phyloP scores from a whole-genome alignment of 2,113 vertebrate genomes.

The Oostethus manadensis region DNA sequence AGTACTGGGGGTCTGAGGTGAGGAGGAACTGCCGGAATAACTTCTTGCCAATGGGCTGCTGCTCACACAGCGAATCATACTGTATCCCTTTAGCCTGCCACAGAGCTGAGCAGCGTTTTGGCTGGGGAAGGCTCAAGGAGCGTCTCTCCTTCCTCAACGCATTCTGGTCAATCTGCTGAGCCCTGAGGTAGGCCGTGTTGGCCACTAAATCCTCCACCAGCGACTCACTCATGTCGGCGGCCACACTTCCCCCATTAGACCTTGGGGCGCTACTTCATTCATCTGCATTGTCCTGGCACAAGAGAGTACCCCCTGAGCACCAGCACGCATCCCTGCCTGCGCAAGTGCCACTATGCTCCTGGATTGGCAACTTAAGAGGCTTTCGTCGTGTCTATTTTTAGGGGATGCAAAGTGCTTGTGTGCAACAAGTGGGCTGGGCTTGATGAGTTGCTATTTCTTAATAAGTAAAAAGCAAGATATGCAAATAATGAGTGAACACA shows the following conservation, averaged over 20 bases:
- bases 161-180: constrained; percentile 69
- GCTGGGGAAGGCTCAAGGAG: constrained; percentile 72
- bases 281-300: constrained; percentile 10
- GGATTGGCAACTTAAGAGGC: constrained; percentile 69
- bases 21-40: constrained; percentile 80
- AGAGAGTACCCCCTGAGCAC: constrained; percentile 10
- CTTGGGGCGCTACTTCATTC: background rate
- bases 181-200: constrained; percentile 86
- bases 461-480: no score
- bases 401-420: constrained; percentile 30
- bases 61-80: constrained; percentile 81
- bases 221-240: constrained; percentile 77
- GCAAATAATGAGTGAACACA: no score
- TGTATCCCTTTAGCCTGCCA: constrained; percentile 39
- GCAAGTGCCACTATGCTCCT: constrained; percentile 17
- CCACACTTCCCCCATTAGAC: constrained; percentile 1
- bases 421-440: background rate
- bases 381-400: constrained; percentile 61
- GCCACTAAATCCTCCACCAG: constrained; percentile 83
- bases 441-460: no score
- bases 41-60: constrained; percentile 83
- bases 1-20: constrained; percentile 61
- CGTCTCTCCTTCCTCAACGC: constrained; percentile 75
- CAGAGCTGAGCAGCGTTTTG: constrained; percentile 54
- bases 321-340: constrained; percentile 17